These are phyloP conservation scores for Baccha elongata DNA, from an alignment of 2,888 invertebrate genomes.

Conservation along the genomic window DNA sequence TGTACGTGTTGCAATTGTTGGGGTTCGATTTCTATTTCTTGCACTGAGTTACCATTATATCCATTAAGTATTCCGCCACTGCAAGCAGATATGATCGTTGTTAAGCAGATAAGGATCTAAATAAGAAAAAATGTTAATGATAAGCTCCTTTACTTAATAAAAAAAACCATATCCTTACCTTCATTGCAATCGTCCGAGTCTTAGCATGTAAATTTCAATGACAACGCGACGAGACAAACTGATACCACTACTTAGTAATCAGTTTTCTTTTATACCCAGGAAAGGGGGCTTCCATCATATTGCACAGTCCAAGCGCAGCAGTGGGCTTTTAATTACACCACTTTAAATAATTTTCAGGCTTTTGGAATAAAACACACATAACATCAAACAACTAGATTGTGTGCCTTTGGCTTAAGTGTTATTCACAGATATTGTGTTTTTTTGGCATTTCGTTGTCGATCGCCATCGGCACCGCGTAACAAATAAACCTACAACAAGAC, in stretches of 20 bases:
- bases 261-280: conserved; percentile 67
- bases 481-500: too few species aligned
- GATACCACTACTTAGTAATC: conserved; percentile 62
- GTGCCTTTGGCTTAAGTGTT: conserved; percentile 1
- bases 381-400: neutral
- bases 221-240: conserved; percentile 63
- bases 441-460: neutral
- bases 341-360: conserved; percentile 44
- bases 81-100: conserved; percentile 37
- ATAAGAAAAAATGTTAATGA: neutral
- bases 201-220: conserved; percentile 50
- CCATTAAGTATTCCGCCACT: conserved; percentile 48
- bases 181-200: conserved; percentile 50
- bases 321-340: conserved; percentile 64
- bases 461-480: conserved; percentile 18
- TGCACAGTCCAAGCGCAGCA: neutral
- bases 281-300: conserved; percentile 39
- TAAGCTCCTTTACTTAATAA: neutral
- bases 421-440: conserved; percentile 13
- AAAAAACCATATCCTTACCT: conserved; percentile 45
- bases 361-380: conserved; percentile 35
- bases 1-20: conserved; percentile 29
- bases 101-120: conserved; percentile 46
- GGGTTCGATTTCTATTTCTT: conserved; percentile 25
- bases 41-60: conserved; percentile 16